Evolutionary conservation across 1,140 invertebrate genomes (phyloP).

Genomic region (Antheraea pernyi): DNA sequence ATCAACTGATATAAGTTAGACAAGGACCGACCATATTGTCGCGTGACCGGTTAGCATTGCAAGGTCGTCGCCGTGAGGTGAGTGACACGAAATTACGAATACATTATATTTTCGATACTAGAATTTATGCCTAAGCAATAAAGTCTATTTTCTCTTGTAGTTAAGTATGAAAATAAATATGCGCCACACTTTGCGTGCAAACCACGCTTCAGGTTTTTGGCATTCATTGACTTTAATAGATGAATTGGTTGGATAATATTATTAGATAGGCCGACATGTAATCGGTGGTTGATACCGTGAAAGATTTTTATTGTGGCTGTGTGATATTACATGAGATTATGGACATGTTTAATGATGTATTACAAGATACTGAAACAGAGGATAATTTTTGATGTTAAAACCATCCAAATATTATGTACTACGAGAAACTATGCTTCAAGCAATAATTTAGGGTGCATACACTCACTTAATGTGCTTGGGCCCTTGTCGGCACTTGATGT

Average conservation of each 20-base stretch:
- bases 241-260: constrained; percentile 28
- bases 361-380: too few relatives aligned
- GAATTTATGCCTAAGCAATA: not conserved
- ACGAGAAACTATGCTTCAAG: too few relatives aligned
- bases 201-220: constrained; percentile 44
- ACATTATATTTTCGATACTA: not conserved
- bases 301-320: constrained; percentile 37
- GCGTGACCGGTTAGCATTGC: constrained; percentile 68
- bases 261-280: constrained; percentile 26
- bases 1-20: constrained; percentile 20
- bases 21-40: constrained; percentile 29
- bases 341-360: too few relatives aligned
- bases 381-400: too few relatives aligned
- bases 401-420: too few relatives aligned
- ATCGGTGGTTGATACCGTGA: constrained; percentile 38
- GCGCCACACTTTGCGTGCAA: constrained; percentile 45
- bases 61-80: constrained; percentile 64
- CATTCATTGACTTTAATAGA: constrained; percentile 60
- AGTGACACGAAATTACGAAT: constrained; percentile 42
- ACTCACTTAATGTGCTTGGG: too few relatives aligned
- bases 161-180: not conserved
- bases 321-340: constrained; percentile 21
- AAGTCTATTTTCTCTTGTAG: constrained; percentile 9
- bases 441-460: too few relatives aligned
- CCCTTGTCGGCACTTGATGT: too few relatives aligned